Evolutionary conservation across 2,113 vertebrate species (phyloP).

Genomic region (Meriones unguiculatus): DNA sequence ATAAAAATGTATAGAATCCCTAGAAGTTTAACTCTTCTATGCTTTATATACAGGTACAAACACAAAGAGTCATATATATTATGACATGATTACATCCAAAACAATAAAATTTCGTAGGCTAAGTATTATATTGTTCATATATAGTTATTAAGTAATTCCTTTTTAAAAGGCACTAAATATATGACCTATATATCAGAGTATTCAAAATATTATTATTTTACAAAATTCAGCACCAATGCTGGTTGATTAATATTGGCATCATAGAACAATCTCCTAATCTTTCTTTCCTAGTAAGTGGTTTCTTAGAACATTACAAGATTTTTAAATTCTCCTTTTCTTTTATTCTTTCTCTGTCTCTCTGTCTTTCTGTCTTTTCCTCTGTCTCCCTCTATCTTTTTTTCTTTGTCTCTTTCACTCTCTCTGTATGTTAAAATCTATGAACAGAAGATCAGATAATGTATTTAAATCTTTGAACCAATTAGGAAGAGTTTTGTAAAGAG

Average conservation of each 20-base stretch:
- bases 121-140: not conserved
- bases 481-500: not conserved
- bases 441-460: not conserved
- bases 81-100: not conserved
- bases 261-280: not conserved
- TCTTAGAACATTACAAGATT: not conserved
- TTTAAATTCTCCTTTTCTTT: not conserved
- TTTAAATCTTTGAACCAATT: not conserved
- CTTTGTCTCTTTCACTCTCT: no score
- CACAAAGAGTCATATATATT: not conserved
- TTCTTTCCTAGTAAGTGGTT: not conserved
- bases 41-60: not conserved
- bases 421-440: not conserved
- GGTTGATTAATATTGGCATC: not conserved
- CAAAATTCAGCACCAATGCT: not conserved
- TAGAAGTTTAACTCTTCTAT: constrained; percentile 14
- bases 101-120: not conserved
- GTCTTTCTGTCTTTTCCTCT: no score
- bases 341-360: not conserved
- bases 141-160: not conserved
- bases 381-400: rapidly evolving
- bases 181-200: not conserved
- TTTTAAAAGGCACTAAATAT: not conserved
- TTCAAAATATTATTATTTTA: not conserved
- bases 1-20: not conserved